phyloP scores from a whole-genome alignment of 1,140 invertebrate genomes.

The Trichomalopsis sarcophagae region DNA sequence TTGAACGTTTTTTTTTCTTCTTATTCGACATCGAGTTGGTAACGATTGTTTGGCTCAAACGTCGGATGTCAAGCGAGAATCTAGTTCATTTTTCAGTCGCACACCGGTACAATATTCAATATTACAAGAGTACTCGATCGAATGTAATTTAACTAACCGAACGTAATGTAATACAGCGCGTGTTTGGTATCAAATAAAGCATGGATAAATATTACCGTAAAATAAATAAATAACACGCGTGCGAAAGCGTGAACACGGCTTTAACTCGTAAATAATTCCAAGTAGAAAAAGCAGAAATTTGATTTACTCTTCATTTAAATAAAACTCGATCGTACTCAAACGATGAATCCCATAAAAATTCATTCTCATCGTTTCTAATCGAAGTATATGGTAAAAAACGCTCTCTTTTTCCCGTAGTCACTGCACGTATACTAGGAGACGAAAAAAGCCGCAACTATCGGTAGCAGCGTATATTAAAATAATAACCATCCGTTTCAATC shows the following conservation, averaged over 20 bases:
- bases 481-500: conserved; percentile 34
- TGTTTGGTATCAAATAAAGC: no score
- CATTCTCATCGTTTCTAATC: conserved; percentile 24
- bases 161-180: no score
- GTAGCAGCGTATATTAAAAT: not conserved
- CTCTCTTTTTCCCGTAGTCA: not conserved
- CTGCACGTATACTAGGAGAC: not conserved
- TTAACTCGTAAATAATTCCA: no score
- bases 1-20: not conserved
- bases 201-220: no score
- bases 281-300: no score
- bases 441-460: not conserved
- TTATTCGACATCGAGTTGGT: not conserved
- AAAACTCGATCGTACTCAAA: no score
- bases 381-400: not conserved
- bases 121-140: no score
- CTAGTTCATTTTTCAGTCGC: not conserved
- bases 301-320: no score
- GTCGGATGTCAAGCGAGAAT: not conserved
- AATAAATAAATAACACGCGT: no score
- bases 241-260: no score
- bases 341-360: not conserved
- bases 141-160: no score
- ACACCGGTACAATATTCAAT: no score
- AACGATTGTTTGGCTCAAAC: not conserved